Percentiles rank a stretch among this genome's conserved stretches.
phyloP scores from a whole-genome alignment of 2,797 vertebrate genomes.

The Paguma larvata region DNA sequence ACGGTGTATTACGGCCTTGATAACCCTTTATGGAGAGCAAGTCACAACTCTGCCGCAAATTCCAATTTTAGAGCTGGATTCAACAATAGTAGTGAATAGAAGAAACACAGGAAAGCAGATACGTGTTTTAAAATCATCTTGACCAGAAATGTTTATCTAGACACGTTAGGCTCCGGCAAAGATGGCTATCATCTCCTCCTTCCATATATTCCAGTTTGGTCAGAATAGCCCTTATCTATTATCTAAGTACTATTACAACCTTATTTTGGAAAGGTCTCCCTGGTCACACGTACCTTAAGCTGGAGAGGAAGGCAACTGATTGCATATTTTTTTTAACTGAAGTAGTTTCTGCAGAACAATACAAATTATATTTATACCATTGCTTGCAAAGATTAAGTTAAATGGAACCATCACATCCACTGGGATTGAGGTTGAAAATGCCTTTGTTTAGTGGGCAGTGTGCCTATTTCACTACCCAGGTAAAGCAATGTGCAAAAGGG shows the following conservation, averaged over 20 bases:
- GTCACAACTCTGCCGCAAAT: conserved; percentile 88
- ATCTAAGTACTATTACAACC: conserved; percentile 85
- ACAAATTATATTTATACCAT: conserved; percentile 86
- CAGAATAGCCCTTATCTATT: conserved; percentile 88
- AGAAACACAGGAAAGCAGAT: conserved; percentile 91
- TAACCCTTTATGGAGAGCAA: conserved; percentile 92
- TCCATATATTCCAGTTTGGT: conserved; percentile 82
- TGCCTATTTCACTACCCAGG: conserved; percentile 1
- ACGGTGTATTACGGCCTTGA: conserved; percentile 92
- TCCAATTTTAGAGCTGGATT: conserved; percentile 90
- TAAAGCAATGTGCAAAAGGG: neutral
- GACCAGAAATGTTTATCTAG: conserved; percentile 89
- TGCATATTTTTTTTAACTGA: conserved; percentile 84
- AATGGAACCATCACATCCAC: conserved; percentile 77
- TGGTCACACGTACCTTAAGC: conserved; percentile 88
- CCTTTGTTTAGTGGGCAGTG: conserved; percentile 73
- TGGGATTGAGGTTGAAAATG: conserved; percentile 74
- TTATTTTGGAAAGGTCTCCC: conserved; percentile 89
- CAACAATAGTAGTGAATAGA: conserved; percentile 88
- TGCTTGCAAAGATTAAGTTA: conserved; percentile 85
- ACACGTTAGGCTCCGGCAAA: conserved; percentile 85
- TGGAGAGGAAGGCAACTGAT: conserved; percentile 88
- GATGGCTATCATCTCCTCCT: conserved; percentile 87
- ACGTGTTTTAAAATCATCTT: conserved; percentile 89
- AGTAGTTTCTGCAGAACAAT: conserved; percentile 87